Evolutionary conservation across 2,113 vertebrate genomes (phyloP), one percentile per base, ranked within the genome.

Genomic region (Hiodon alosoides): DNA sequence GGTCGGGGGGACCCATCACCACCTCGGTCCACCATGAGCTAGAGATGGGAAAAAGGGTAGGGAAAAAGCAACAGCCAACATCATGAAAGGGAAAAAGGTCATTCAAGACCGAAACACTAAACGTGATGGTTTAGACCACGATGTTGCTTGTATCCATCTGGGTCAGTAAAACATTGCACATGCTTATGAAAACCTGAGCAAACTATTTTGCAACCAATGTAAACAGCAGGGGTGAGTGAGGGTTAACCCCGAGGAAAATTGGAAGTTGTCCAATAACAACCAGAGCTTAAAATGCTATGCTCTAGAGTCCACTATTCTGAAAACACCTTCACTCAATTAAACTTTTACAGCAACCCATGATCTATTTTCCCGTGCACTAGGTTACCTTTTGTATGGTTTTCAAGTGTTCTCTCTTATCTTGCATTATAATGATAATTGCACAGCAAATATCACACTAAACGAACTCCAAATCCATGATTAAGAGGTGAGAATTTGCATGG

Each of bases 1-100:
- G 96, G 84, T 98, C 96, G 0, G 96, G 95, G 73, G 95, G 96
- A 2, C 96, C 96, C 95, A 98, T 97, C 85, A 95, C 93, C 82
- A 98, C 94, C 5, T 95, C 94, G 59, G 93, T 78, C 96, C 96
- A 98, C 95, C 94, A 96, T 76, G 95, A 97, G 88, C 96, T 98
- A 82, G 67, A 88, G 79, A 47, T 46, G 58, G 14, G 54, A 64
- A 11, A 47, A 7, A 64, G 77, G 16, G 53, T 58, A 0, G 75
- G 59, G 0, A 53, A 1, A 59, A 58, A 74, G 48, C 7, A 13
- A 4, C 9, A 67, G 17, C 3, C 7, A 31, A 7, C 62, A 46
- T 46, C 6, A 46, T 16, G 62, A 65, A 46, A 10, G 5, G 4
- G 13, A 50, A 11, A 52, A 14, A n/a, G 17, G 72, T 55, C 16